Conservation (phyloP, 1,140 invertebrate species). For the Apis cerana region DNA sequence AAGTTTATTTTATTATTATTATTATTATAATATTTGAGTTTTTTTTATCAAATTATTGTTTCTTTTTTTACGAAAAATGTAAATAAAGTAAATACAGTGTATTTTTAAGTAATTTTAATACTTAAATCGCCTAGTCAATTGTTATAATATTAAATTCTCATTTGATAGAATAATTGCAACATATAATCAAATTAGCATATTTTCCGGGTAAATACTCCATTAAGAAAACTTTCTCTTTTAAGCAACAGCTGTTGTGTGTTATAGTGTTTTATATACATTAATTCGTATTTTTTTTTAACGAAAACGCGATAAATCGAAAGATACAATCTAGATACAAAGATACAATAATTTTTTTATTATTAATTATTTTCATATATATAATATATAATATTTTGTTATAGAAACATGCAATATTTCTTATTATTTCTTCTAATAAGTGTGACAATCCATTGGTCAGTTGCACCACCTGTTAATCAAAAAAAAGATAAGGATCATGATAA, state of each 20-base stretch:
- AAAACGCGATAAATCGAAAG: background rate
- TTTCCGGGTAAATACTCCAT: background rate
- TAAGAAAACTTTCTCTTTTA: background rate
- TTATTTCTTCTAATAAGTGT: constrained; percentile 51
- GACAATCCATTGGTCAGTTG: constrained; percentile 69
- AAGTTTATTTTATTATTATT: background rate
- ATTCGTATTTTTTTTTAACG: background rate
- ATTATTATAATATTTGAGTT: background rate
- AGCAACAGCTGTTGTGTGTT: constrained; percentile 12
- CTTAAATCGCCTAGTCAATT: background rate
- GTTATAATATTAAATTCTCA: background rate
- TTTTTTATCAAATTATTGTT: too few relatives aligned
- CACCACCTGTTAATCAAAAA: constrained; percentile 74
- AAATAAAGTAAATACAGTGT: too few relatives aligned
- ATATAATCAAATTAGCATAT: background rate
- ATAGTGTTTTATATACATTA: too few relatives aligned
- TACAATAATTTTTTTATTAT: background rate
- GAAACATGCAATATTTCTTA: constrained; percentile 57
- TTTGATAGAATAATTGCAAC: background rate
- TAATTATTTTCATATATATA: background rate
- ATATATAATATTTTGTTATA: background rate
- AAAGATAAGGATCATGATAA: constrained; percentile 53
- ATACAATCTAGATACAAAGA: too few relatives aligned
- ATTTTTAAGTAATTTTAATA: background rate
- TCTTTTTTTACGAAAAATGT: background rate